Percentiles rank a stretch among this genome's conserved stretches.
These are phyloP conservation scores for Synodontis membranacea DNA, from an alignment of 2,113 vertebrate species.

Conservation along the genomic window DNA sequence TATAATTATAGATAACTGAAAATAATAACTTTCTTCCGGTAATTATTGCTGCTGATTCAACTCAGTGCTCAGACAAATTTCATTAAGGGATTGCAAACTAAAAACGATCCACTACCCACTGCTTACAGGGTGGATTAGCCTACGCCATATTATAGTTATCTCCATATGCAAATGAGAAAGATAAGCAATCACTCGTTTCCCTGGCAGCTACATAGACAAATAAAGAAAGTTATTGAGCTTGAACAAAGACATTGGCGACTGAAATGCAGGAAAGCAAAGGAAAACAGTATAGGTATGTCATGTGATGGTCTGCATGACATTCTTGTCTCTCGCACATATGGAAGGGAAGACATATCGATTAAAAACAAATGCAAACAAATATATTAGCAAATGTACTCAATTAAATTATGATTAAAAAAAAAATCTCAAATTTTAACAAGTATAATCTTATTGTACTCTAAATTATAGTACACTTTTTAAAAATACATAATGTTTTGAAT, in stretches of 20 bases:
- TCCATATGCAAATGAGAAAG: constrained; percentile 74
- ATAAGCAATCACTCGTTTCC: constrained; percentile 73
- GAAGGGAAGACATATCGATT: not conserved
- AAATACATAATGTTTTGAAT: not conserved
- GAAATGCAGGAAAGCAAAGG: constrained; percentile 58
- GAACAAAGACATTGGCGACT: constrained; percentile 66
- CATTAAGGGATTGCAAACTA: constrained; percentile 78
- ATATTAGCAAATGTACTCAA: not conserved
- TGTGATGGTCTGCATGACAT: constrained; percentile 48
- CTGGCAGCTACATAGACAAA: constrained; percentile 68
- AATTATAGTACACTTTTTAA: not conserved
- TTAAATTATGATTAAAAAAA: not conserved
- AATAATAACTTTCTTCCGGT: constrained; percentile 73
- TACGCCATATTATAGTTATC: constrained; percentile 74
- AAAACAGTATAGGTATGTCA: constrained; percentile 15
- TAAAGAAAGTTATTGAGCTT: constrained; percentile 68
- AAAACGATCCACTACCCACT: constrained; percentile 74
- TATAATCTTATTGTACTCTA: not conserved
- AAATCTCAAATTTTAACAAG: not conserved
- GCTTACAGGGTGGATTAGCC: constrained; percentile 75
- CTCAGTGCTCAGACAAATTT: constrained; percentile 80
- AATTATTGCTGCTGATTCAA: constrained; percentile 77
- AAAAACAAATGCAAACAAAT: not conserved
- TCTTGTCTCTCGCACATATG: constrained; percentile 42
- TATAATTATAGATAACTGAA: constrained; percentile 70